These are phyloP conservation scores for Stictocephala bisonia DNA, from an alignment of 2,888 invertebrate genomes.

Conservation along the genomic window DNA sequence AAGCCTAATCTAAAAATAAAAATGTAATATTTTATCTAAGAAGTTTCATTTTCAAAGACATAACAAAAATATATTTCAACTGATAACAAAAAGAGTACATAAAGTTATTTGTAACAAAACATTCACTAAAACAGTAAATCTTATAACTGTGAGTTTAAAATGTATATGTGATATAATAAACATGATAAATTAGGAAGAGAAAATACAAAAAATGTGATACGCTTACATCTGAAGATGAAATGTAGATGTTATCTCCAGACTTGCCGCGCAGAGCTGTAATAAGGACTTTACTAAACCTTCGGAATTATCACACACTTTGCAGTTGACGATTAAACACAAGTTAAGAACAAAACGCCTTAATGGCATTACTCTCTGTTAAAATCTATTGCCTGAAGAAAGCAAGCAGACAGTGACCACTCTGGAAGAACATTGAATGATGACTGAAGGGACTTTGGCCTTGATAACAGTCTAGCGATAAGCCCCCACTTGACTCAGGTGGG, in stretches of 20 bases:
- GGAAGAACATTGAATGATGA: slow-evolving; percentile 9
- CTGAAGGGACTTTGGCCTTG: slow-evolving; percentile 29
- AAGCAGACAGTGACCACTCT: not conserved
- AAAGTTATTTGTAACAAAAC: no score
- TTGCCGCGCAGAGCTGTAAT: slow-evolving; percentile 16
- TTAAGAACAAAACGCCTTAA: slow-evolving; percentile 46
- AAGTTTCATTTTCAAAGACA: no score
- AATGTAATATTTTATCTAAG: no score
- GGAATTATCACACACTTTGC: slow-evolving; percentile 42
- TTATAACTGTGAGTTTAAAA: no score
- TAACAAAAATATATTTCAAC: no score
- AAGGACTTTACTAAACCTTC: not conserved
- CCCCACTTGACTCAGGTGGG: not conserved
- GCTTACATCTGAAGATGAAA: slow-evolving; percentile 44
- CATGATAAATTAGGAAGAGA: no score
- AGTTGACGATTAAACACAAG: slow-evolving; percentile 44
- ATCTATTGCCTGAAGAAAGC: slow-evolving; percentile 7
- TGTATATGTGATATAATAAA: no score
- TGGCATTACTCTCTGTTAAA: slow-evolving; percentile 36
- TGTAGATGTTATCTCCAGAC: slow-evolving; percentile 30
- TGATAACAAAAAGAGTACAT: no score
- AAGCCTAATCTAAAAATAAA: no score
- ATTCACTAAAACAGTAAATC: no score
- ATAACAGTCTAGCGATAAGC: slow-evolving; percentile 23
- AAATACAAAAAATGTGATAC: no score